Conservation (phyloP, 2,113 vertebrate species). For the Aepyceros melampus region DNA sequence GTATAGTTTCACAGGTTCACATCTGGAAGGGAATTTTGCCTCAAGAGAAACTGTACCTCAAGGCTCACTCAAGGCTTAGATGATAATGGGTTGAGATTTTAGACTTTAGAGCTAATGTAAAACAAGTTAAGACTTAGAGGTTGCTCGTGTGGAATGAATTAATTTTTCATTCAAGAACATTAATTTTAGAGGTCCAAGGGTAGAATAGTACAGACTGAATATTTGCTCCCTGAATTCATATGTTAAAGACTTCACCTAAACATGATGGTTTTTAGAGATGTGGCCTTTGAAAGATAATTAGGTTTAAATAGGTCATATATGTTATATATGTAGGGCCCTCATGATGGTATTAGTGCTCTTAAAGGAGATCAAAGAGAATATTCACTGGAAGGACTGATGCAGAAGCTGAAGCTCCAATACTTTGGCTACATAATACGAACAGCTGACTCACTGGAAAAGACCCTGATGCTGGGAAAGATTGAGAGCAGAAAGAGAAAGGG, state of each 20-base stretch:
- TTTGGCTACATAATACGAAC: accelerated
- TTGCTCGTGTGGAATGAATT: not conserved
- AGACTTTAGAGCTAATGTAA: not conserved
- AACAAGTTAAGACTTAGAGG: not conserved
- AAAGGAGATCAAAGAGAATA: not conserved
- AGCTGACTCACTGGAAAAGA: not conserved
- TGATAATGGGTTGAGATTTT: not conserved
- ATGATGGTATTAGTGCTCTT: not conserved
- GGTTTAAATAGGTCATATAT: not conserved
- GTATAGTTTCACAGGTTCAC: not conserved
- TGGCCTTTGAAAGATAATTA: not conserved
- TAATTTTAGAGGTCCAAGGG: not conserved
- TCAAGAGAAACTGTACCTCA: not conserved
- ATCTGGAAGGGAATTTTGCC: not conserved
- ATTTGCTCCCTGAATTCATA: not conserved
- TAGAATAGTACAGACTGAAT: not conserved
- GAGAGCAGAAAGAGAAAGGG: not conserved
- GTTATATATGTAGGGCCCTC: not conserved
- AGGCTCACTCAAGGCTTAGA: not conserved
- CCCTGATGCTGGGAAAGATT: not conserved
- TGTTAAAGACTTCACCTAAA: not conserved
- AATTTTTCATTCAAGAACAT: not conserved
- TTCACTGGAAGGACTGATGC: not conserved
- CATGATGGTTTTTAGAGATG: not conserved
- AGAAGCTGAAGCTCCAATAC: not conserved